Evolutionary conservation across 2,113 vertebrate genomes (phyloP).

Genomic region (Hypomesus transpacificus): DNA sequence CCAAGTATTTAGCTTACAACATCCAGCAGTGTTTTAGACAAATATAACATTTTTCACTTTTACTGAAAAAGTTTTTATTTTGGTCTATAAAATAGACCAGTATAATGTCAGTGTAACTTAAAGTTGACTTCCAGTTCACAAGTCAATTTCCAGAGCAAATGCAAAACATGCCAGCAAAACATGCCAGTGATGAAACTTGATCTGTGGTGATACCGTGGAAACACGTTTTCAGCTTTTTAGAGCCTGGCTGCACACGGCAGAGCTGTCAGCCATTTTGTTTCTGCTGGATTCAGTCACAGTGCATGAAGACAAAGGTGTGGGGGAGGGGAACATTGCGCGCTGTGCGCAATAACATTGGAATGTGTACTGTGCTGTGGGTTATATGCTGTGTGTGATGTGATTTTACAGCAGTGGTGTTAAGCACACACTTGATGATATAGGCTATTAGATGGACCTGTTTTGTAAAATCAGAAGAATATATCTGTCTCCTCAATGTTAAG

Average conservation of each 20-base stretch:
- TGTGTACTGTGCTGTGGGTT: slow-evolving; percentile 39
- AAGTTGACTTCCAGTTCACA: too few species aligned
- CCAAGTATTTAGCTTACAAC: not conserved
- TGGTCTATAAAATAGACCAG: not conserved
- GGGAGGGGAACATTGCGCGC: slow-evolving; percentile 39
- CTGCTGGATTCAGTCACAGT: slow-evolving; percentile 48
- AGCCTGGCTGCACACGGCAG: slow-evolving; percentile 48
- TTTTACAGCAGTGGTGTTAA: slow-evolving; percentile 6
- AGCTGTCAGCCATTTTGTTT: slow-evolving; percentile 66
- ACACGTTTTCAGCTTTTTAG: slow-evolving; percentile 51
- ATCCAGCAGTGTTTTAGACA: too few species aligned
- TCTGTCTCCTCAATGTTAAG: not conserved
- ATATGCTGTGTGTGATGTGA: slow-evolving; percentile 12
- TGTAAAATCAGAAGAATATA: not conserved
- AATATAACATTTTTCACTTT: not conserved
- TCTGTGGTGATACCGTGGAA: slow-evolving; percentile 19
- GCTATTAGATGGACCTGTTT: not conserved
- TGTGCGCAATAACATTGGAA: slow-evolving; percentile 59
- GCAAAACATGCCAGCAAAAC: too few species aligned
- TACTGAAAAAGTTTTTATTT: not conserved
- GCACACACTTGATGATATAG: not conserved
- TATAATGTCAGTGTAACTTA: not conserved
- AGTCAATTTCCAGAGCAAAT: too few species aligned
- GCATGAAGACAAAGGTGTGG: slow-evolving; percentile 44
- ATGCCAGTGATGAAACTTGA: slow-evolving; percentile 22